Percentiles rank a stretch among this genome's conserved stretches.
Conservation (phyloP, 35 echinoderm and acorn worm genomes). For the Patiria miniata region DNA sequence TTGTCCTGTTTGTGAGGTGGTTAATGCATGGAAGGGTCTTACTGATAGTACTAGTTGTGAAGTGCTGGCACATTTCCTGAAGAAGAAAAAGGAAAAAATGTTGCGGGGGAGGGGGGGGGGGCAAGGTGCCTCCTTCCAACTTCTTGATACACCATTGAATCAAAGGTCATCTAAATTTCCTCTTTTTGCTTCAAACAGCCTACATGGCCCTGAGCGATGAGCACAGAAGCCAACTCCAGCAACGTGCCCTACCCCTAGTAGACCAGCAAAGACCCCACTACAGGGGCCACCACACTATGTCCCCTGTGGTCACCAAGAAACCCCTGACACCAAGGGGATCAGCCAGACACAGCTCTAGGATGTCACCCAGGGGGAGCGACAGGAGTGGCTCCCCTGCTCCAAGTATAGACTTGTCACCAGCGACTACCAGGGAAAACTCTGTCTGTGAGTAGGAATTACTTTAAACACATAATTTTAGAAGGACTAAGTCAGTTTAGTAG, state of each 20-base stretch:
- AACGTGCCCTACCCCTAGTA: conserved; percentile 20
- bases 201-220: conserved; percentile 49
- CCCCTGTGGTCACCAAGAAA: conserved; percentile 46
- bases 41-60: too few relatives aligned
- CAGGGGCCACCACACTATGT: conserved; percentile 29
- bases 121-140: too few relatives aligned
- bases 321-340: conserved; percentile 33
- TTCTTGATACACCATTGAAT: too few relatives aligned
- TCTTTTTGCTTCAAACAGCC: not conserved
- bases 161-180: not conserved
- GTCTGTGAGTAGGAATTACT: not conserved
- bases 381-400: not conserved
- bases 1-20: too few relatives aligned
- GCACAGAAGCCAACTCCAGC: conserved; percentile 14
- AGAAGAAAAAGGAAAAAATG: too few relatives aligned
- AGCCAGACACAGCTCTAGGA: not conserved
- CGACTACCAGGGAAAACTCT: conserved; percentile 3
- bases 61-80: too few relatives aligned
- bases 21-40: too few relatives aligned
- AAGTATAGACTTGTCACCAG: not conserved
- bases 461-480: too few relatives aligned
- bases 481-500: too few relatives aligned
- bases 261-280: conserved; percentile 11
- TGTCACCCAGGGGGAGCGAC: not conserved
- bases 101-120: too few relatives aligned